Evolutionary conservation across 2,113 vertebrate genomes (phyloP).

Genomic region (Procavia capensis): DNA sequence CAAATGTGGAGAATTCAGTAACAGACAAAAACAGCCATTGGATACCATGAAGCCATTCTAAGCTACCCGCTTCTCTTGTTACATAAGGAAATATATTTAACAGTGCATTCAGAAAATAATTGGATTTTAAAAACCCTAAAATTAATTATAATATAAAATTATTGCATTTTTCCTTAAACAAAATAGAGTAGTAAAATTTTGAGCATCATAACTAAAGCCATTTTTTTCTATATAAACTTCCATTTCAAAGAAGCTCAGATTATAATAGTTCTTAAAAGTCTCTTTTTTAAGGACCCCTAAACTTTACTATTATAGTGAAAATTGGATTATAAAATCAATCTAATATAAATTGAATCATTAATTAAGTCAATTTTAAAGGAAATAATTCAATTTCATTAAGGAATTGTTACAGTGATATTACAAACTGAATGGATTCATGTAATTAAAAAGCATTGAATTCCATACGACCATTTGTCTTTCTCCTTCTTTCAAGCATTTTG

Average conservation of each 20-base stretch:
- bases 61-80: constrained; percentile 22
- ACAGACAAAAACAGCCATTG: constrained; percentile 60
- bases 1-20: constrained; percentile 55
- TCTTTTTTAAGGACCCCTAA: constrained; percentile 79
- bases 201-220: constrained; percentile 73
- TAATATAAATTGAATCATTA: constrained; percentile 84
- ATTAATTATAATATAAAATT: constrained; percentile 81
- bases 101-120: constrained; percentile 80
- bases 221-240: constrained; percentile 69
- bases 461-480: constrained; percentile 78
- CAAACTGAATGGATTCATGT: constrained; percentile 74
- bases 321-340: constrained; percentile 84
- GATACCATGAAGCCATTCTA: constrained; percentile 33
- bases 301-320: constrained; percentile 80
- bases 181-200: constrained; percentile 81
- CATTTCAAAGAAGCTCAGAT: constrained; percentile 77
- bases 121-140: constrained; percentile 76
- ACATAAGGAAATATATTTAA: constrained; percentile 73
- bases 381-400: constrained; percentile 84
- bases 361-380: constrained; percentile 86
- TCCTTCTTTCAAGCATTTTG: constrained; percentile 74
- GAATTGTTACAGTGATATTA: constrained; percentile 75
- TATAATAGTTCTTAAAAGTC: constrained; percentile 82
- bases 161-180: constrained; percentile 73
- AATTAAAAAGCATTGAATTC: constrained; percentile 84